Evolutionary conservation across 2,797 vertebrate genomes (phyloP), one percentile per base, ranked within the genome.

Genomic region (Ara ararauna): DNA sequence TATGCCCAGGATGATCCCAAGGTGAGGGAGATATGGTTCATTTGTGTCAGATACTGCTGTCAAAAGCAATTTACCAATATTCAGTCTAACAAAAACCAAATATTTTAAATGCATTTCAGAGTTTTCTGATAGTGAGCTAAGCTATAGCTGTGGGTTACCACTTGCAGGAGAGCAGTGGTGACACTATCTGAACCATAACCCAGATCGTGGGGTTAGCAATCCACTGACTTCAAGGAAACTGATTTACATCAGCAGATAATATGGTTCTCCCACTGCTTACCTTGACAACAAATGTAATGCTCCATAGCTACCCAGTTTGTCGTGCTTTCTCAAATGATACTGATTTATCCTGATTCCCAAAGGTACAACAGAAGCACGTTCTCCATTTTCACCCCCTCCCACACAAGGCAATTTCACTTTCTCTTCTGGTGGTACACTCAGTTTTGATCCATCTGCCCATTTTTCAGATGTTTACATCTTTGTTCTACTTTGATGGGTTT

Each of bases 391-490:
- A 93, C 36, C 51, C 56, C 64, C 64, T 93, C 88, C 83, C 22
- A 92, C 93, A 48, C 78, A 34, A 15, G 60, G 74, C 40, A 82
- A 64, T 82, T 85, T 80, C 80, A 84, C 58, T 20, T 72, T 74
- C 48, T 90, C 34, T 73, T 81, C 53, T 38, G 2, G 23, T 80
- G 67, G 40, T 60, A 23, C 72, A 64, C 48, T 50, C 54, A 53
- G 32, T 58, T 89, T 64, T 88, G 47, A 88, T 73, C 32, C 67
- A 90, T 73, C 64, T 94, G 73, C 40, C 40, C 47, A 2, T 81
- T 84, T 89, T 88, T 81, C 32, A 93, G 62, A 70, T 60, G 65
- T 95, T 94, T 92, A 62, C n/a, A 68, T 79, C 58, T 94, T 84
- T 86, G 27, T 64, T 93, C 74, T 68, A n/a, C 16, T 32, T 61